Conservation (phyloP, 2,113 vertebrate genomes). For the Lipophrys pholis region DNA sequence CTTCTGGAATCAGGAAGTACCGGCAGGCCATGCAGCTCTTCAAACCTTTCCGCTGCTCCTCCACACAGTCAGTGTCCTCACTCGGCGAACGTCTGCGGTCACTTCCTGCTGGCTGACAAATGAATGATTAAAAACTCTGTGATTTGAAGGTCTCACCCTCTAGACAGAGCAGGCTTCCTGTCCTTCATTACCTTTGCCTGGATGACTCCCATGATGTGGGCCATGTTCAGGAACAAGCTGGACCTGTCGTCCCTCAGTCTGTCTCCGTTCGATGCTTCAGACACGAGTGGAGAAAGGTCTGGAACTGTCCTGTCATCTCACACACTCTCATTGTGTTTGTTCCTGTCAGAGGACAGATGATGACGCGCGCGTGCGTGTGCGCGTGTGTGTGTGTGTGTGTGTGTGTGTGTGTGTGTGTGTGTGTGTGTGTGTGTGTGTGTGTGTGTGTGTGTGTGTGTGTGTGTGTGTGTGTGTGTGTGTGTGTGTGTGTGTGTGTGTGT, state of each 20-base stretch:
- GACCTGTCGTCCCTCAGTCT: constrained; percentile 68
- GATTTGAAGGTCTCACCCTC: constrained; percentile 74
- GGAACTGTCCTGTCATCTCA: background rate
- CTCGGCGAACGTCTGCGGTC: background rate
- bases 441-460: constrained; percentile 4
- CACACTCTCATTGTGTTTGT: too few relatives aligned
- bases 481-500: background rate
- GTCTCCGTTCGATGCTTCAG: constrained; percentile 75
- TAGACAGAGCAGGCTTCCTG: constrained; percentile 84
- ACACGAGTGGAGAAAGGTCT: constrained; percentile 81
- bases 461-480: background rate
- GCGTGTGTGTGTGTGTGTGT: background rate
- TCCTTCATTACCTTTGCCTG: constrained; percentile 82
- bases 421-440: constrained; percentile 5
- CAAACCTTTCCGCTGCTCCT: constrained; percentile 62
- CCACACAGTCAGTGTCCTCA: constrained; percentile 52
- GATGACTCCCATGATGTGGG: constrained; percentile 84
- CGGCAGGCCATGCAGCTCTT: constrained; percentile 78
- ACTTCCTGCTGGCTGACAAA: background rate
- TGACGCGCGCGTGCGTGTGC: too few relatives aligned
- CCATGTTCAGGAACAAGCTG: constrained; percentile 75
- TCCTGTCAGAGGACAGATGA: too few relatives aligned
- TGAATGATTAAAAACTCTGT: too few relatives aligned
- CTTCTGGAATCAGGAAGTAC: constrained; percentile 74
- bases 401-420: background rate